A percentile compares a stretch with the other conserved stretches of the same genome.
Evolutionary conservation across 2,797 vertebrate genomes (phyloP).

Genomic region (Vultur gryphus): DNA sequence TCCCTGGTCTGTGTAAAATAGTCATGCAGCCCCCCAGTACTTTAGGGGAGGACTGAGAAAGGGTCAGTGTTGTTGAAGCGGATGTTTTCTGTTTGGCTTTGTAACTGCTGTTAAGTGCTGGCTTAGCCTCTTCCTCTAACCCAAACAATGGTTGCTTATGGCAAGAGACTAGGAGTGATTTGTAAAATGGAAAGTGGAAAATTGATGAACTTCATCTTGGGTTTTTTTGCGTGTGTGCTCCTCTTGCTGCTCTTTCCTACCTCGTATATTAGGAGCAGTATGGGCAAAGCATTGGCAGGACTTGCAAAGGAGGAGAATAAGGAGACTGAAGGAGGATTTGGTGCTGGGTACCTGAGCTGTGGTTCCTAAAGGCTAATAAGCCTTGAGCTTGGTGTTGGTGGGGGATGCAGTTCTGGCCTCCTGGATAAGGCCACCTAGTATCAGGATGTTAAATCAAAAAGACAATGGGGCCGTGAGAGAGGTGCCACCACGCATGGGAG

Average conservation of each 20-base stretch:
- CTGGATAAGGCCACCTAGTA: background rate
- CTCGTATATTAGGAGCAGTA: background rate
- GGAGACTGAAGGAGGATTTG: background rate
- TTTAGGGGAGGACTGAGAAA: background rate
- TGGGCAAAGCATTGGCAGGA: background rate
- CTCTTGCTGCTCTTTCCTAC: background rate
- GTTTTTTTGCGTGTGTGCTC: accelerated
- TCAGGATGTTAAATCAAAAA: background rate
- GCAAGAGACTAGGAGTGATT: background rate
- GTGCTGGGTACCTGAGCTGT: background rate
- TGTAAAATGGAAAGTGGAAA: background rate
- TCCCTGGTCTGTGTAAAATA: background rate
- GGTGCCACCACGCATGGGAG: accelerated
- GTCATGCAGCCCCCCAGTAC: background rate
- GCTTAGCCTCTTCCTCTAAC: background rate
- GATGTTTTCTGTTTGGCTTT: background rate
- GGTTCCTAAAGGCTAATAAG: background rate
- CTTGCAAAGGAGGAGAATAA: background rate
- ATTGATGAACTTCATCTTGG: background rate
- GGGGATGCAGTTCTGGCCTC: background rate
- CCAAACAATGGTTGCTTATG: background rate
- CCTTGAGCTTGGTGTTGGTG: background rate
- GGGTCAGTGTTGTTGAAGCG: background rate
- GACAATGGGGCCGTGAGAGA: background rate
- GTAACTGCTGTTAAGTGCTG: background rate